Base-by-base conservation (phyloP, 2,113 vertebrate genomes). In the Tiliqua scincoides region DNA sequence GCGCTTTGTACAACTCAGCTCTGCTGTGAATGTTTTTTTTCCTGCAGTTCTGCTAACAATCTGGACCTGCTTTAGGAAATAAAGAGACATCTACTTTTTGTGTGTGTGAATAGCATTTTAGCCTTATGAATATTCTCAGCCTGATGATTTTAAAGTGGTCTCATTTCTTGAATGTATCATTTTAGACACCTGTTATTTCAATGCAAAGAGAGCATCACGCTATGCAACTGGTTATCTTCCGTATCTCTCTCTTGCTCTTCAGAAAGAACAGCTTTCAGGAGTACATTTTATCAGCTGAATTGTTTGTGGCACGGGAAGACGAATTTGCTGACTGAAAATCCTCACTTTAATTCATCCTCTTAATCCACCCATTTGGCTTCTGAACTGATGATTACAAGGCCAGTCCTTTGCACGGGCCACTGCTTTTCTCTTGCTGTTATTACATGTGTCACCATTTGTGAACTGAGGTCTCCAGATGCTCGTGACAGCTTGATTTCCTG, bases 31-130 rank as follows among this genome's bases (percentile, higher is more conserved):
- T 48, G n/a, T 48, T 48, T 48, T 48, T 48, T 48, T 48, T 48
- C 43, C 8, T 8, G 8, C 8, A 48, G 43, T 8, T 48, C 43
- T 48, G 43, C 43, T 48, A 48, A 48, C 43, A 48, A 48, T 57
- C 54, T 57, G 54, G 37, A 87, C 12, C 91, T 93, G 82, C 92
- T 92, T 89, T 83, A 93, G 90, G 92, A 88, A 80, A 79, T 48
- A 83, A 67, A 71, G 85, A 91, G 76, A 77, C 82, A 82, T 87
- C 70, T 81, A 92, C 52, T 92, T 91, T 89, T 59, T 87, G 87
- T 89, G 79, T 89, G 54, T 87, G 87, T 89, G 79, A 88, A 9
- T 79, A 89, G 79, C 79, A 48, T 85, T 84, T 85, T 85, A 85
- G 73, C 82, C 91, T 83, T 71, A 89, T 88, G 77, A 86, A 90